Base-by-base conservation (phyloP, 2,888 invertebrate genomes). In the Drosophila emarginata region DNA sequence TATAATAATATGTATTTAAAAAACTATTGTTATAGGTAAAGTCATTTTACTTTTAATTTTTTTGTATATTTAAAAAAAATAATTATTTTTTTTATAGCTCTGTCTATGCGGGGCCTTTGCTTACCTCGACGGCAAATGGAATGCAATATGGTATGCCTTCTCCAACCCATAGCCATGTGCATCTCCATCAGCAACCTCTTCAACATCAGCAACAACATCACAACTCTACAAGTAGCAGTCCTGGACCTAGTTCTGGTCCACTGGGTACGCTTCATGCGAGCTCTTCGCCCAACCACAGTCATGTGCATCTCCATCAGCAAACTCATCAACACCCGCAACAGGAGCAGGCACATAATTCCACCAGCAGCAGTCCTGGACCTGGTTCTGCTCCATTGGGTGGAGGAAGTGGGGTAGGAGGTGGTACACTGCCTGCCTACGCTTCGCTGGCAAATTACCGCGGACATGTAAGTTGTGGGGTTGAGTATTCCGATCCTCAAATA, bases 1-100 rank as follows among this genome's bases (percentile, higher is more conserved):
- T 90, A 90, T 60, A 90, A 90, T 72, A 89, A 90, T 62, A 90
- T 90, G 91, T 90, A 89, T 67, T 80, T 90, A 57, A 90, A 90
- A 61, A 90, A 89, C 73, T 90, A 90, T 71, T 89, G 90, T 57
- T 90, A 90, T 81, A 86, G 90, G 90, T 90, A 90, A 89, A 58
- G 14, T 1, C n/a, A 23, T 23, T 0, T 4, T 32, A n/a, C 2
- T 14, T 21, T 26, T 14, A 0, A 32, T 11, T 40, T 9, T 32
- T 23, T 21, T 21, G 4, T 32, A 11, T n/a, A 26, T n/a, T 40
- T 45, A 21, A 45, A 26, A 7, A 3, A 12, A 18, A 6, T 28
- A 58, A 28, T 14, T 61, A 36, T 28, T 18, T 26, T n/a, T 4
- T 37, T 21, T 18, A n/a, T n/a, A 92, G 92, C 78, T 91, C 92